phyloP scores from a whole-genome alignment of 1,140 invertebrate genomes.

The Drosophila parvula region DNA sequence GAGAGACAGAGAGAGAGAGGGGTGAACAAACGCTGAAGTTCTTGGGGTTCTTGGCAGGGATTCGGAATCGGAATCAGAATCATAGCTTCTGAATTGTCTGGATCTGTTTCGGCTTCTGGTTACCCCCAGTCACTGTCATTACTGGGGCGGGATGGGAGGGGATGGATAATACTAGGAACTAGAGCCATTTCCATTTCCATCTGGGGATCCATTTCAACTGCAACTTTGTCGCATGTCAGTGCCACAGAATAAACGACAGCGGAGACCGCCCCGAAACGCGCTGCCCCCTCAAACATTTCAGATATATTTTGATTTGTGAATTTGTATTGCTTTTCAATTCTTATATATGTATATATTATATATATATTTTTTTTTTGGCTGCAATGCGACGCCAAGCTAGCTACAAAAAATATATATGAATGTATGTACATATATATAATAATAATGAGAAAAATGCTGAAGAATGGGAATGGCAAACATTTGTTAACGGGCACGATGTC shows the following conservation, averaged over 20 bases:
- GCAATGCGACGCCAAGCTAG: slow-evolving; percentile 54
- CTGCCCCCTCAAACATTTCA: slow-evolving; percentile 49
- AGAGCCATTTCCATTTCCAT: slow-evolving; percentile 42
- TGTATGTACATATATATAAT: slow-evolving; percentile 7
- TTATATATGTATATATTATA: not conserved
- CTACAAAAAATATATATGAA: slow-evolving; percentile 9
- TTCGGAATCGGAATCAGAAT: slow-evolving; percentile 36
- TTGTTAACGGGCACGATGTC: slow-evolving; percentile 54
- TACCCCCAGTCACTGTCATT: slow-evolving; percentile 39
- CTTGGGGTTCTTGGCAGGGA: slow-evolving; percentile 54
- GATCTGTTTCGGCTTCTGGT: slow-evolving; percentile 31
- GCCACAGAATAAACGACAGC: slow-evolving; percentile 55
- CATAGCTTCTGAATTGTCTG: slow-evolving; percentile 48
- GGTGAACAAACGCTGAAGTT: slow-evolving; percentile 32
- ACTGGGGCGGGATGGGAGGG: not conserved
- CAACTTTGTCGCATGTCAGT: slow-evolving; percentile 68
- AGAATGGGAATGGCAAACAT: slow-evolving; percentile 30
- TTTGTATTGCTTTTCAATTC: slow-evolving; percentile 67
- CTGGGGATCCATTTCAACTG: slow-evolving; percentile 45
- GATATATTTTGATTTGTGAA: slow-evolving; percentile 68
- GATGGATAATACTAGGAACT: slow-evolving; percentile 27
- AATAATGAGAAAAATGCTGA: slow-evolving; percentile 12
- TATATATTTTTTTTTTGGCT: slow-evolving; percentile 37
- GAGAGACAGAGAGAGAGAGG: not conserved
- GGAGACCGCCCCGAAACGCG: slow-evolving; percentile 23